Conservation (phyloP, 1,140 invertebrate genomes). For the Odontomachus brunneus region DNA sequence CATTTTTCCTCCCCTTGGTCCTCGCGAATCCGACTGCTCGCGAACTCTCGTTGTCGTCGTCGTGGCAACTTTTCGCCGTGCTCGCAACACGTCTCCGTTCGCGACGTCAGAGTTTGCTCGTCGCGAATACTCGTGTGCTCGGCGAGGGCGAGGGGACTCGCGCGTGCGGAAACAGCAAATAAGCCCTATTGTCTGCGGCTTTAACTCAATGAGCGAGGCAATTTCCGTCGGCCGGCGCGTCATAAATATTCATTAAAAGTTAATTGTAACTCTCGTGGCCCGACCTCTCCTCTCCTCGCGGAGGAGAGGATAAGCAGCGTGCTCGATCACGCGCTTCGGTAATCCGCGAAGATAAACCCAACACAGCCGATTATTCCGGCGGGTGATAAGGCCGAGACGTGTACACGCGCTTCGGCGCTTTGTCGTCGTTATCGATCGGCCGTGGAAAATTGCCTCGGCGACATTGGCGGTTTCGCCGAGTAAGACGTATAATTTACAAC, state of each 20-base stretch:
- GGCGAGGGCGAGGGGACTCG: slow-evolving; percentile 1
- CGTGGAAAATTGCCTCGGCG: slow-evolving; percentile 36
- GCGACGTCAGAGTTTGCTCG: slow-evolving; percentile 23
- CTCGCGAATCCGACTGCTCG: slow-evolving; percentile 22
- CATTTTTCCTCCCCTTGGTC: slow-evolving; percentile 25
- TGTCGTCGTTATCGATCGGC: slow-evolving; percentile 19
- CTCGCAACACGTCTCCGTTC: slow-evolving; percentile 22
- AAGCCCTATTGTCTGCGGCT: slow-evolving; percentile 58
- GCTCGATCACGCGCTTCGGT: slow-evolving; percentile 36
- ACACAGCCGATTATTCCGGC: slow-evolving; percentile 15
- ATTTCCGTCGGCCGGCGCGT: slow-evolving; percentile 51
- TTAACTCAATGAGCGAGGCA: slow-evolving; percentile 58
- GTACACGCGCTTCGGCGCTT: neutral
- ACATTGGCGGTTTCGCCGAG: slow-evolving; percentile 4
- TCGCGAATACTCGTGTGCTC: slow-evolving; percentile 19
- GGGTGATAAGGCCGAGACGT: slow-evolving; percentile 4
- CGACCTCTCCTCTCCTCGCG: neutral
- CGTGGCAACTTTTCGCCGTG: slow-evolving; percentile 49
- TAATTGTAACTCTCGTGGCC: slow-evolving; percentile 37
- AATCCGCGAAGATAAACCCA: slow-evolving; percentile 27
- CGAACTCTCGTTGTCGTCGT: slow-evolving; percentile 34
- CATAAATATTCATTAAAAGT: slow-evolving; percentile 61
- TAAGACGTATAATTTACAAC: slow-evolving; percentile 41
- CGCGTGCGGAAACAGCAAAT: slow-evolving; percentile 49
- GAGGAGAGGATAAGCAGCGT: neutral